Base-by-base conservation (phyloP, 2,888 invertebrate genomes). In the Troides helena region DNA sequence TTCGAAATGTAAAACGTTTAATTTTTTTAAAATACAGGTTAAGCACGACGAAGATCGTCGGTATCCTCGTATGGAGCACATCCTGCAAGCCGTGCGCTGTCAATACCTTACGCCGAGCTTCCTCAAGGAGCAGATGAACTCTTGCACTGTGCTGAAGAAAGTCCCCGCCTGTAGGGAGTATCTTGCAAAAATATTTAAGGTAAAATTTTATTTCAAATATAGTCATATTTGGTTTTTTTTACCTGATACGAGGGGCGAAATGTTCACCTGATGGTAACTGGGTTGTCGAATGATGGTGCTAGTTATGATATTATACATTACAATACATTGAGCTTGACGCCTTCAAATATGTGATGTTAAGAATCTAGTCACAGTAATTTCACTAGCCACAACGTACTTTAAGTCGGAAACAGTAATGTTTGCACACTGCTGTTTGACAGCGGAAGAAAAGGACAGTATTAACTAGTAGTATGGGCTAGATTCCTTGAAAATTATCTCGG, bases 21-120 rank as follows among this genome's bases (percentile, higher is more conserved):
- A 2, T 56, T 57, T 57, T 25, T 39, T 62, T 5, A 43, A 43
- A 58, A 73, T 75, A 0, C 76, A 93, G 93, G 93, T 97, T 0
- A 96, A 95, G 82, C 95, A 97, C 84, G 98, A 98, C 79, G 96
- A 97, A 80, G 96, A 97, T 75, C 95, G 95, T 71, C 93, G 98
- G 36, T 95, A 96, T 73, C 94, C 96, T 30, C 97, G 97, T 81
- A 97, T 98, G 96, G 97, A 98, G 79, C 95, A 95, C 76, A 97
- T 98, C 77, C 87, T 98, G 62, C 96, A 95, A 77, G 97, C 97
- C 0, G 98, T 98, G 3, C 94, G 98, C 1, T 98, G 98, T 82
- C 98, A 98, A 86, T 98, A 97, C 89, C 94, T 98, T 57, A 97
- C 98, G 53, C 98, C 98, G 7, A 96, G 95, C 81, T 98, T 98